These are phyloP conservation scores for Corvus hawaiiensis DNA, from an alignment of 2,113 vertebrate genomes.

Conservation along the genomic window DNA sequence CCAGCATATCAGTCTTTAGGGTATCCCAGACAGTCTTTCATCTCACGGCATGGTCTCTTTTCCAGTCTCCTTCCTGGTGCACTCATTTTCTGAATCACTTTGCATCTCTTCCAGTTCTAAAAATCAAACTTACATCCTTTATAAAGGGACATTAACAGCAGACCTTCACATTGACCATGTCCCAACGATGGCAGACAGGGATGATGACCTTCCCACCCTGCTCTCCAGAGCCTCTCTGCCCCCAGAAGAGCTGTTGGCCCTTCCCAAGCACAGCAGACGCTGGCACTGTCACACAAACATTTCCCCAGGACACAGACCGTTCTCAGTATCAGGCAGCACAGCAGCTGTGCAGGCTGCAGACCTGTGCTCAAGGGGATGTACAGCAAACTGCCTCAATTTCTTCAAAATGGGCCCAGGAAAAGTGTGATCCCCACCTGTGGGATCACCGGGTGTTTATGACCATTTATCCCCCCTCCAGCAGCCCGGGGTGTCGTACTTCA, in stretches of 20 bases:
- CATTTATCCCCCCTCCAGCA: neutral
- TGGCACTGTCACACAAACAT: neutral
- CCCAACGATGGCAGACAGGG: accelerated
- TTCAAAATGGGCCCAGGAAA: neutral
- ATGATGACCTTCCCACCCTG: neutral
- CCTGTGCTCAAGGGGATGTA: accelerated
- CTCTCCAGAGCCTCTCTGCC: neutral
- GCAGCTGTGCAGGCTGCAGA: neutral
- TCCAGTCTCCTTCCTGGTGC: neutral
- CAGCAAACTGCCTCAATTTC: neutral
- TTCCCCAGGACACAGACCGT: neutral
- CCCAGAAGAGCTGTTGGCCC: neutral
- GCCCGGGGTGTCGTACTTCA: neutral
- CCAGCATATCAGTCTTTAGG: neutral
- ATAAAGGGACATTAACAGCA: neutral
- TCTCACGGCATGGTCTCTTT: neutral
- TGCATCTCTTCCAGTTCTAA: neutral
- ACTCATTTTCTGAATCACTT: neutral
- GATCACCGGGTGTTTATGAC: neutral
- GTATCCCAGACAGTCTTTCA: conserved; percentile 39
- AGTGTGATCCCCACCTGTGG: accelerated
- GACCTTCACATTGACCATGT: accelerated
- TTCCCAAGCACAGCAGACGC: neutral
- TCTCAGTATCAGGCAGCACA: neutral
- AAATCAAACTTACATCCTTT: neutral